Conservation (phyloP, 2,797 vertebrate genomes). For the Crocodylus rhombifer region DNA sequence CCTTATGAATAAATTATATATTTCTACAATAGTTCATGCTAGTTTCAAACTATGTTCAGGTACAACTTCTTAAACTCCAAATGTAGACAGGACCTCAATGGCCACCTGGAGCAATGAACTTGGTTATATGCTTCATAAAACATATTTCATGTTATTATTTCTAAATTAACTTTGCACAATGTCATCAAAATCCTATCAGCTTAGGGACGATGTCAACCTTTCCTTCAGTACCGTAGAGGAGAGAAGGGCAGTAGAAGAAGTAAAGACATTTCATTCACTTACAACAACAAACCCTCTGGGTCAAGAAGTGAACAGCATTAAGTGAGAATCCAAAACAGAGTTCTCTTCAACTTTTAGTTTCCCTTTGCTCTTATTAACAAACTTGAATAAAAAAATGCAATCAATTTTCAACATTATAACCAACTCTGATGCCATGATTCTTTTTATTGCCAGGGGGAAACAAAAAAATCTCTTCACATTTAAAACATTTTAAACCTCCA, state of each 20-base stretch:
- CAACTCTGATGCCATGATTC: neutral
- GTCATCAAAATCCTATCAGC: neutral
- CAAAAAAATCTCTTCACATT: neutral
- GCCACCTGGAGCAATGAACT: no score
- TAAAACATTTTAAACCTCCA: neutral
- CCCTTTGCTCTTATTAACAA: neutral
- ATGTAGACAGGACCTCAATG: neutral
- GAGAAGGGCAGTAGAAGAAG: neutral
- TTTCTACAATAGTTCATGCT: neutral
- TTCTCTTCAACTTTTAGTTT: neutral
- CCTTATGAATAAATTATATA: neutral
- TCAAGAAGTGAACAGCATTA: neutral
- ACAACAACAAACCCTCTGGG: neutral
- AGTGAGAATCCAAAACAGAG: neutral
- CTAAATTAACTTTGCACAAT: neutral
- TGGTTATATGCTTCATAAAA: neutral
- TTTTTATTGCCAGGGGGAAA: neutral
- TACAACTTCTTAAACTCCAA: neutral
- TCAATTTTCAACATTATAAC: neutral
- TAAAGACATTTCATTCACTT: neutral
- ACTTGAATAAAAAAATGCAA: neutral
- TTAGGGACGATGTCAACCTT: neutral
- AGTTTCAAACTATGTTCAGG: neutral
- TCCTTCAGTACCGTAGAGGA: neutral
- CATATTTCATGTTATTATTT: neutral